Evolutionary conservation across 2,113 vertebrate genomes (phyloP).

Genomic region (Engystomops pustulosus): DNA sequence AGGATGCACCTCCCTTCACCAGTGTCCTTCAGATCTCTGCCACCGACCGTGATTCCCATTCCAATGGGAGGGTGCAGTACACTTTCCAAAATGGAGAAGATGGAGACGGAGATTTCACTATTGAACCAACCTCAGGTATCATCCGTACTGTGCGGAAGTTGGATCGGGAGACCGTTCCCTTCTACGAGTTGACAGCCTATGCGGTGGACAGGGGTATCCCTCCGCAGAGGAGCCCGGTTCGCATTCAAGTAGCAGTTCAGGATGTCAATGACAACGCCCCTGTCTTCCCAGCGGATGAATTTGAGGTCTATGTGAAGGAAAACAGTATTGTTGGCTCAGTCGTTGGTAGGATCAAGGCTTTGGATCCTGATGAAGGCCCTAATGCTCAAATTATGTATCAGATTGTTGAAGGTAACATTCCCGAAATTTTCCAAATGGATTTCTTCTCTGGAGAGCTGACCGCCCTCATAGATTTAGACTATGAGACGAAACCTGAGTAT

Average conservation of each 20-base stretch:
- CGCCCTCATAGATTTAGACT: constrained; percentile 95
- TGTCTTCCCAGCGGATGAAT: constrained; percentile 93
- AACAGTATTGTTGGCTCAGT: constrained; percentile 96
- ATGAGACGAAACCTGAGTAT: constrained; percentile 88
- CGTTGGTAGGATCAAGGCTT: constrained; percentile 93
- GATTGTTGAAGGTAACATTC: constrained; percentile 98
- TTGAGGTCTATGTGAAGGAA: constrained; percentile 94
- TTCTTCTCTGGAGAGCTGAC: constrained; percentile 98
- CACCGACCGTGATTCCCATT: constrained; percentile 92
- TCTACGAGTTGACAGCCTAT: constrained; percentile 93
- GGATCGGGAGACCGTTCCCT: constrained; percentile 89
- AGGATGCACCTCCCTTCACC: constrained; percentile 94
- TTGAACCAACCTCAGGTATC: constrained; percentile 97
- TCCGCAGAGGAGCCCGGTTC: constrained; percentile 88
- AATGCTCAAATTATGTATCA: constrained; percentile 99
- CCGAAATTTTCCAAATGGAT: constrained; percentile 98
- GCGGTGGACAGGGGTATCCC: constrained; percentile 94
- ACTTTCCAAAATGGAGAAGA: constrained; percentile 98
- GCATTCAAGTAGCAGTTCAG: constrained; percentile 91
- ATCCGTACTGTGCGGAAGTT: constrained; percentile 89
- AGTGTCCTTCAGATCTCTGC: constrained; percentile 97
- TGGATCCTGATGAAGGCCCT: constrained; percentile 92
- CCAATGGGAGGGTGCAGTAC: constrained; percentile 94
- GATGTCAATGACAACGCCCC: constrained; percentile 98
- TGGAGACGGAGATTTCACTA: constrained; percentile 96